phyloP scores from a whole-genome alignment of 2,888 invertebrate species.

The Elysia crispata region DNA sequence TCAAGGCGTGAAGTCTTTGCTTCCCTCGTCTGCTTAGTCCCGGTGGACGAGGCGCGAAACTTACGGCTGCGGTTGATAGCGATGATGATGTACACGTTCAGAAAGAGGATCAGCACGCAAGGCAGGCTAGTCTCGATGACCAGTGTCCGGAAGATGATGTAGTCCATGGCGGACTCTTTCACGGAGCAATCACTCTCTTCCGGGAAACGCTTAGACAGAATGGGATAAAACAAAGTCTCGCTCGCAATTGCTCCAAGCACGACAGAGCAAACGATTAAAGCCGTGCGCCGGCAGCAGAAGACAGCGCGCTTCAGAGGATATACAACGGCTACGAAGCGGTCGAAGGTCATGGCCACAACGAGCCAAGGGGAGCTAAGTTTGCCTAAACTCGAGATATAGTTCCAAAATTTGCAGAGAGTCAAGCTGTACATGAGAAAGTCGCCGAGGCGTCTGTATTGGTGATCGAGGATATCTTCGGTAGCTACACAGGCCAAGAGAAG shows the following conservation, averaged over 20 bases:
- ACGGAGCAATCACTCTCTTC: neutral
- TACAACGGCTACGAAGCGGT: slow-evolving; percentile 13
- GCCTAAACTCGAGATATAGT: neutral
- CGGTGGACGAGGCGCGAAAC: neutral
- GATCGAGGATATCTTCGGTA: slow-evolving; percentile 11
- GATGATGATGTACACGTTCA: neutral
- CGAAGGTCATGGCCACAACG: neutral
- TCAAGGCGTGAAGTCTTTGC: neutral
- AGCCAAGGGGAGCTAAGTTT: neutral
- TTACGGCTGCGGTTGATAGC: neutral
- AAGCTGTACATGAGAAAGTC: neutral
- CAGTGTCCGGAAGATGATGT: neutral
- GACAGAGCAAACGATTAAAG: neutral
- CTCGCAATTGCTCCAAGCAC: neutral
- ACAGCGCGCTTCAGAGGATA: neutral
- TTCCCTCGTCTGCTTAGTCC: neutral
- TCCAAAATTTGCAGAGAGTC: neutral
- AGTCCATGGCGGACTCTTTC: neutral
- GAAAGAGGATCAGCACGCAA: neutral
- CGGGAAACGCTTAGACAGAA: no score
- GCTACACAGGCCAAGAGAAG: neutral
- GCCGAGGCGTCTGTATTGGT: neutral
- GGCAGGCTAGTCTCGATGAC: neutral
- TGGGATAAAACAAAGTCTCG: neutral
- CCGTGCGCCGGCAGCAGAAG: neutral